Evolutionary conservation across 2,888 invertebrate species (phyloP), one percentile per base, ranked within the genome.

Genomic region (Agrenia bidenticulata): DNA sequence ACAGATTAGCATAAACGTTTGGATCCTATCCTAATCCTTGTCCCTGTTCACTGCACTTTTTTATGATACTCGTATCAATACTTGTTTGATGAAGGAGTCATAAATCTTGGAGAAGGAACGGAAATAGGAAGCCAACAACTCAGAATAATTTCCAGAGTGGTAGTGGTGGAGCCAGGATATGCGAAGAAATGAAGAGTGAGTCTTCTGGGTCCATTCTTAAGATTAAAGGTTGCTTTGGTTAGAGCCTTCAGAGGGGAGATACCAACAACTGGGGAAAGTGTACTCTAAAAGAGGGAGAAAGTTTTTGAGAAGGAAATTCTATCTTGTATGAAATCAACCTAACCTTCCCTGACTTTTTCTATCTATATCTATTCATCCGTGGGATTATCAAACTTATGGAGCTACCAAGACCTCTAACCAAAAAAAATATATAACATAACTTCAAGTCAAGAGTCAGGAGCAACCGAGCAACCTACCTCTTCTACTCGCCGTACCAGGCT

Each of bases 321-420:
- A 45, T 45, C 45, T 45, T 45, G 4, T 19, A 45, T 15, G 45
- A 45, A 45, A 45, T 45, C 45, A 45, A 45, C 45, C 17, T 45
- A 45, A 45, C 45, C 45, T 45, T 19, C 19, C 17, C 45, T 45
- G 45, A 45, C 45, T 55, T 32, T 55, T 27, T 55, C 55, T 55
- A 55, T 27, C 55, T 27, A 26, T 55, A 32, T n/a, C 19, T 32
- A 55, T 55, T 27, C 55, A 55, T 55, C 55, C 55, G 17, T n/a
- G 17, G 32, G 32, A 55, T 24, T 55, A 27, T 27, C 32, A 19
- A 55, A 32, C 21, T 51, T 45, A 15, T 45, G n/a, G 5, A 45
- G 45, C 32, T 7, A 32, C 32, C 5, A 11, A 32, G 32, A 32
- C 32, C 32, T 32, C 32, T 4, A 32, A 4, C 32, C 5, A 32